Evolutionary conservation across 2,888 invertebrate genomes (phyloP).

Genomic region (Orchestes rusci): DNA sequence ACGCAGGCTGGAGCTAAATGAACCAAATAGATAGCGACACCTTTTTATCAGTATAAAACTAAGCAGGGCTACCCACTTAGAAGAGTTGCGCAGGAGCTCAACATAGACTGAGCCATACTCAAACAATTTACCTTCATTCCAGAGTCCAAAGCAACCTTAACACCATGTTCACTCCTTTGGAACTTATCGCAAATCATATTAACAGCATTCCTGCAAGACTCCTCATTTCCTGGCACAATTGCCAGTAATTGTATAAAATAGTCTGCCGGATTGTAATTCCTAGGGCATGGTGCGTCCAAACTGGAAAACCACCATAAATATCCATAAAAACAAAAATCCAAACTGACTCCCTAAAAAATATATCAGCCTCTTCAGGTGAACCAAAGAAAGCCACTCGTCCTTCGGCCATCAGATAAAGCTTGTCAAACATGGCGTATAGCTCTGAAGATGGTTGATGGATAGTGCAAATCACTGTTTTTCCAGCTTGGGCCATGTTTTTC

Average conservation of each 20-base stretch:
- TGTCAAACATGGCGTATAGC: slow-evolving; percentile 83
- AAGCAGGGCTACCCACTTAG: too few species aligned
- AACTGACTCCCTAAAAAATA: slow-evolving; percentile 69
- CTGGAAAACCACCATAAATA: slow-evolving; percentile 43
- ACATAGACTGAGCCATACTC: background rate
- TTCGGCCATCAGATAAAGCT: slow-evolving; percentile 81
- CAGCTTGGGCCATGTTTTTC: slow-evolving; percentile 66
- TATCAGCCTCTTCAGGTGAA: slow-evolving; percentile 66
- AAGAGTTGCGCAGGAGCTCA: too few species aligned
- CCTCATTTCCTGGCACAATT: slow-evolving; percentile 76
- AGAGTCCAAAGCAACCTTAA: slow-evolving; percentile 53
- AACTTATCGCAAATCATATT: slow-evolving; percentile 74
- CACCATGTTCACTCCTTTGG: slow-evolving; percentile 56
- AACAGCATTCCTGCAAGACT: slow-evolving; percentile 69
- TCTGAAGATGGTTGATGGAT: slow-evolving; percentile 96
- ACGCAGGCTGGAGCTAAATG: too few species aligned
- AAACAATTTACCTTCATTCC: slow-evolving; percentile 42
- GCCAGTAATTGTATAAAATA: slow-evolving; percentile 87
- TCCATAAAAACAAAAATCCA: background rate
- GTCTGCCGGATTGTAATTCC: slow-evolving; percentile 91
- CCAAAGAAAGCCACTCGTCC: slow-evolving; percentile 87
- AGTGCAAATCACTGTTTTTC: slow-evolving; percentile 86
- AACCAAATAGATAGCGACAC: too few species aligned
- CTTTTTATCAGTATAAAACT: too few species aligned
- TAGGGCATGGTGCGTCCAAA: slow-evolving; percentile 75